A percentile compares a stretch with the other conserved stretches of the same genome.
These are phyloP conservation scores for Cataglyphis albicans DNA, from an alignment of 2,888 invertebrate species.

Conservation along the genomic window DNA sequence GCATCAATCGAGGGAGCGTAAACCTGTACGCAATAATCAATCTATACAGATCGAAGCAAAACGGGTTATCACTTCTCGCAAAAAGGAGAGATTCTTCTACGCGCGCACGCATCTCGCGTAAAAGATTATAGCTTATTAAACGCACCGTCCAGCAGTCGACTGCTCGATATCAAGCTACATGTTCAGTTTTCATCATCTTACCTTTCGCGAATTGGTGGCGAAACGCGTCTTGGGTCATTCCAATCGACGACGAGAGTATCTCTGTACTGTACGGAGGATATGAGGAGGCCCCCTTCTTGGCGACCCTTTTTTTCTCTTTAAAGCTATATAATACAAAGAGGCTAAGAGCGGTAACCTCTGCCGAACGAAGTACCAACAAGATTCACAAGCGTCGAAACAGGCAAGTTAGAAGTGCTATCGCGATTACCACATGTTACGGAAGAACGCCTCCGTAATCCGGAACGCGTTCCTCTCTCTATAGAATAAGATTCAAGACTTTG, in stretches of 20 bases:
- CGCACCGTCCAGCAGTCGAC: slow-evolving; percentile 33
- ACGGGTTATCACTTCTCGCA: slow-evolving; percentile 37
- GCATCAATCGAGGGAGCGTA: slow-evolving; percentile 11
- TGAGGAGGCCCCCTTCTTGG: slow-evolving; percentile 63
- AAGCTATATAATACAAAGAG: slow-evolving; percentile 71
- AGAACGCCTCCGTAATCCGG: background rate
- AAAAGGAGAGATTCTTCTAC: slow-evolving; percentile 22
- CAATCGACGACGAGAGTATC: slow-evolving; percentile 38
- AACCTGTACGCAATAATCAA: slow-evolving; percentile 42
- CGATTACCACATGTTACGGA: slow-evolving; percentile 68
- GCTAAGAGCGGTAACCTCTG: slow-evolving; percentile 64
- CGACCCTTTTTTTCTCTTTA: slow-evolving; percentile 42
- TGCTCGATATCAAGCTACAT: slow-evolving; percentile 32
- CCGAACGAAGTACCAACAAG: slow-evolving; percentile 72
- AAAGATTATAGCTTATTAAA: slow-evolving; percentile 17
- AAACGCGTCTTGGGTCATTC: slow-evolving; percentile 27
- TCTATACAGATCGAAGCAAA: slow-evolving; percentile 58
- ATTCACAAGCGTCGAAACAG: slow-evolving; percentile 75
- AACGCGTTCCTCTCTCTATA: slow-evolving; percentile 28
- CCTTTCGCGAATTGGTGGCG: slow-evolving; percentile 33
- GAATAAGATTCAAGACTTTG: slow-evolving; percentile 56
- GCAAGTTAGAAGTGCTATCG: slow-evolving; percentile 77
- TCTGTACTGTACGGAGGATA: slow-evolving; percentile 64
- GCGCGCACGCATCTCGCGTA: slow-evolving; percentile 17
- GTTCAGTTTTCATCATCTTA: slow-evolving; percentile 30